A percentile compares a stretch with the other conserved stretches of the same genome.
Evolutionary conservation across 2,888 invertebrate genomes (phyloP).

Genomic region (Drosophila anomalata): DNA sequence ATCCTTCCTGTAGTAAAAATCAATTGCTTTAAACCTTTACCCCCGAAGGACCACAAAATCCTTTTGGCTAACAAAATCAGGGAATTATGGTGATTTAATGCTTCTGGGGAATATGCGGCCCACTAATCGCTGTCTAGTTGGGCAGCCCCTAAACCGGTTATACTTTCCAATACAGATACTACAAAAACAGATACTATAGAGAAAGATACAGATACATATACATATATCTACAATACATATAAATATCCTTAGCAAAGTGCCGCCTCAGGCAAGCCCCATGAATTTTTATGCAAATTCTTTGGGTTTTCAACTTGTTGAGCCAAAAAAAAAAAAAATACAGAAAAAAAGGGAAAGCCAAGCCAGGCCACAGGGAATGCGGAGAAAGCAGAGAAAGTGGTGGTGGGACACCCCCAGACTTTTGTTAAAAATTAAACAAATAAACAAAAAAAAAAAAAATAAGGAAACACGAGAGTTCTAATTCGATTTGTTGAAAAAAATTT

Average conservation of each 20-base stretch:
- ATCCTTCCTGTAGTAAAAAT: not conserved
- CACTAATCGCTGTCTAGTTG: conserved; percentile 38
- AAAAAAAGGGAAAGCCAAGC: conserved; percentile 6
- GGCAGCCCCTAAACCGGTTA: conserved; percentile 10
- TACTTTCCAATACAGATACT: not conserved
- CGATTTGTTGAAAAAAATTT: conserved; percentile 53
- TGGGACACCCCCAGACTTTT: not conserved
- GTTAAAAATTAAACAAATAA: conserved; percentile 76
- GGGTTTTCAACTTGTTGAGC: conserved; percentile 48
- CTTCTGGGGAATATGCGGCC: conserved; percentile 20
- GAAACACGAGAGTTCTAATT: conserved; percentile 53
- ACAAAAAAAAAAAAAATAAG: conserved; percentile 53
- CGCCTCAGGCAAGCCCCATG: conserved; percentile 30
- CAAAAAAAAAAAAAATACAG: not conserved
- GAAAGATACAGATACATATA: too few species aligned
- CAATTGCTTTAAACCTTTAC: not conserved
- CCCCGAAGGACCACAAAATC: not conserved
- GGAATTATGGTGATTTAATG: conserved; percentile 59
- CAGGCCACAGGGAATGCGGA: not conserved
- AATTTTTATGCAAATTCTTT: conserved; percentile 73
- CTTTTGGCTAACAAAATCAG: conserved; percentile 43
- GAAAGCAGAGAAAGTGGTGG: not conserved
- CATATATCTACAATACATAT: not conserved
- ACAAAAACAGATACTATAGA: too few species aligned
- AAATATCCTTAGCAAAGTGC: conserved; percentile 12